A percentile compares a stretch with the other conserved stretches of the same genome.
Evolutionary conservation across 2,113 vertebrate species (phyloP).

Genomic region (Tragulus kanchil): DNA sequence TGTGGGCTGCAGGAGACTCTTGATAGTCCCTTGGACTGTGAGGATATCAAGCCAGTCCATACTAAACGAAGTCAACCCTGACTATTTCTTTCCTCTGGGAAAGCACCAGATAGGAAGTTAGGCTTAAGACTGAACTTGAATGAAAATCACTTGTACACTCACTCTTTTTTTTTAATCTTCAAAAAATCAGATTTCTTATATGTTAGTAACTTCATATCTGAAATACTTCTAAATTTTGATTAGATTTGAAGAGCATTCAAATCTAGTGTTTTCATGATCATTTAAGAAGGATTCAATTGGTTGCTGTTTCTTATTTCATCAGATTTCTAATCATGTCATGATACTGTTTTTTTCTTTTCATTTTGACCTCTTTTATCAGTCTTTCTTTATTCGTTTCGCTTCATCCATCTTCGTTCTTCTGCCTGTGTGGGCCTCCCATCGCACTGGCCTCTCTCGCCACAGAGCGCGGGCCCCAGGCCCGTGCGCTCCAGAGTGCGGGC

Average conservation of each 20-base stretch:
- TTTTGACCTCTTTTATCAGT: no score
- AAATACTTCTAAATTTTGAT: constrained; percentile 29
- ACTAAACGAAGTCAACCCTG: no score
- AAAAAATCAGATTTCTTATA: constrained; percentile 6
- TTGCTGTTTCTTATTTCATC: constrained; percentile 37
- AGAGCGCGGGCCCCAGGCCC: no score
- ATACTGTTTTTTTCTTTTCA: neutral
- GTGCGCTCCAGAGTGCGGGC: no score
- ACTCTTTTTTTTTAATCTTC: neutral
- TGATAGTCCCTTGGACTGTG: no score
- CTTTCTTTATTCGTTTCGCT: no score
- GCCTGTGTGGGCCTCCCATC: no score
- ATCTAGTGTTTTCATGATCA: constrained; percentile 29
- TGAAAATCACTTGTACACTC: neutral
- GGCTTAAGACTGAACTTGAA: neutral
- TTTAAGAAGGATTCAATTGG: constrained; percentile 42
- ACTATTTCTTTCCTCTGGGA: neutral
- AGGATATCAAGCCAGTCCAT: no score
- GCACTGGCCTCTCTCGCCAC: no score
- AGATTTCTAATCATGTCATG: constrained; percentile 20
- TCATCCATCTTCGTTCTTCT: no score
- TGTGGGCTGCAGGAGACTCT: no score
- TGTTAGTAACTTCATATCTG: neutral
- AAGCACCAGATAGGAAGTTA: constrained; percentile 27
- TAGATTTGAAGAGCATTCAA: neutral